Conservation (phyloP, 1,140 invertebrate species). For the Penaeus chinensis region DNA sequence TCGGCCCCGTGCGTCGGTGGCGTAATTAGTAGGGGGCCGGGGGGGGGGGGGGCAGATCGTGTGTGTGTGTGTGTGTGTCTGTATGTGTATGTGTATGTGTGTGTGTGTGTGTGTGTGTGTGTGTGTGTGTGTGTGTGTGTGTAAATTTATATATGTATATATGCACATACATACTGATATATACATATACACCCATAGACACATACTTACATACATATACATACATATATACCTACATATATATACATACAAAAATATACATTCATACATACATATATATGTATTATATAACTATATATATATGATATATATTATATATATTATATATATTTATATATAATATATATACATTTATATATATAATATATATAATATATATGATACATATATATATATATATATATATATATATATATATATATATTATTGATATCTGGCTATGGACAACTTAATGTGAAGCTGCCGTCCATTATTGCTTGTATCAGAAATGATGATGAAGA, state of each 20-base stretch:
- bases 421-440: not conserved
- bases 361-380: not conserved
- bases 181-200: too few relatives aligned
- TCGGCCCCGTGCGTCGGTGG: too few relatives aligned
- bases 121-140: constrained; percentile 11
- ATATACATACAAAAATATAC: not conserved
- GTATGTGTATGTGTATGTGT: constrained; percentile 11
- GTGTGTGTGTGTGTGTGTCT: constrained; percentile 4
- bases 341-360: constrained; percentile 7
- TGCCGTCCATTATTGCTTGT: too few relatives aligned
- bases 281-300: not conserved
- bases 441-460: too few relatives aligned
- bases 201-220: constrained; percentile 1
- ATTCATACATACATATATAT: constrained; percentile 7
- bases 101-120: constrained; percentile 10
- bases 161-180: too few relatives aligned
- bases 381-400: not conserved
- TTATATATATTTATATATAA: not conserved
- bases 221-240: too few relatives aligned
- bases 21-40: too few relatives aligned
- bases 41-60: too few relatives aligned
- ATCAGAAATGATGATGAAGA: too few relatives aligned
- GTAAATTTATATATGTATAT: not conserved
- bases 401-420: not conserved
- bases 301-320: constrained; percentile 8